These are phyloP conservation scores for Danaus chrysippus DNA, from an alignment of 2,888 invertebrate species.

Conservation along the genomic window DNA sequence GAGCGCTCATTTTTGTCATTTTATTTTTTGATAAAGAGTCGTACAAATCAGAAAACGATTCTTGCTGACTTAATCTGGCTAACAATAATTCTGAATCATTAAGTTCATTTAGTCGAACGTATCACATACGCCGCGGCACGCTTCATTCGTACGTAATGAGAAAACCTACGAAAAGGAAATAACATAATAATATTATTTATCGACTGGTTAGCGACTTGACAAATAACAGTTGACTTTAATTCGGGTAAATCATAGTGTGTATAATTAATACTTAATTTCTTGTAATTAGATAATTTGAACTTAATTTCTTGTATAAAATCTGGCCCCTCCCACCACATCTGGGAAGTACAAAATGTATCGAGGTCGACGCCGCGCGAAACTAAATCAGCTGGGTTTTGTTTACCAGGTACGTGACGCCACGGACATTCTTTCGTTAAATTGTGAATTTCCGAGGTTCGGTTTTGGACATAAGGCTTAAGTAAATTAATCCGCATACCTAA, in stretches of 20 bases:
- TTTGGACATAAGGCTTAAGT: too few species aligned
- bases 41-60: constrained; percentile 9
- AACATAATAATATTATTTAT: constrained; percentile 8
- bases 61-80: constrained; percentile 3
- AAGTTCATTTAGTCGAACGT: neutral
- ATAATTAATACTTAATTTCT: too few species aligned
- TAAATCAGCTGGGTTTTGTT: too few species aligned
- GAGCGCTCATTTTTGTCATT: constrained; percentile 2
- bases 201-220: constrained; percentile 9
- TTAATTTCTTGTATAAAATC: too few species aligned
- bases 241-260: neutral
- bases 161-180: constrained; percentile 8
- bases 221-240: neutral
- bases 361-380: too few species aligned
- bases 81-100: constrained; percentile 4
- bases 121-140: constrained; percentile 8
- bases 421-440: too few species aligned
- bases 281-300: too few species aligned
- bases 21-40: constrained; percentile 2
- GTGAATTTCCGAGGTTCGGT: too few species aligned
- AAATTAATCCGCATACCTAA: too few species aligned
- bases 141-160: constrained; percentile 6
- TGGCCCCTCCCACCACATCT: too few species aligned
- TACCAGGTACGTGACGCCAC: too few species aligned
- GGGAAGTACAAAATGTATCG: too few species aligned